A percentile compares a stretch with the other conserved stretches of the same genome.
phyloP scores from a whole-genome alignment of 1,140 invertebrate species.

The Trachymyrmex septentrionalis region DNA sequence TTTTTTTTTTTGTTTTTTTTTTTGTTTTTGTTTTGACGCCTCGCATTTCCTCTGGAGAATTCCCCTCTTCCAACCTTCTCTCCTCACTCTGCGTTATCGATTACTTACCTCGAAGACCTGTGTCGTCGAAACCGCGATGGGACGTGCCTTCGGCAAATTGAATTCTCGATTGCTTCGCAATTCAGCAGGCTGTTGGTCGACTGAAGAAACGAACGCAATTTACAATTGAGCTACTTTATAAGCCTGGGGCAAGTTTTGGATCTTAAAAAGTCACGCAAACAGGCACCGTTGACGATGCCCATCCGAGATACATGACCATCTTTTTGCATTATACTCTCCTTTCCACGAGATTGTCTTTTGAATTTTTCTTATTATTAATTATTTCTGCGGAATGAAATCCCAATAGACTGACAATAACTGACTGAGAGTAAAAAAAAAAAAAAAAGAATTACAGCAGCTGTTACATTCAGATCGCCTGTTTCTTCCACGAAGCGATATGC shows the following conservation, averaged over 20 bases:
- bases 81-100: constrained; percentile 29
- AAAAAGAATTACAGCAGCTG: constrained; percentile 3
- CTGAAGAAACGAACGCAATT: constrained; percentile 7
- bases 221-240: constrained; percentile 8
- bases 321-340: not conserved
- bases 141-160: constrained; percentile 35
- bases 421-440: not conserved
- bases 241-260: not conserved
- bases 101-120: constrained; percentile 29
- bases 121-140: constrained; percentile 20
- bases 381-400: not conserved
- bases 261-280: constrained; percentile 4
- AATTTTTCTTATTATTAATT: not conserved
- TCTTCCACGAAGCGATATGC: not conserved
- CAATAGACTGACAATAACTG: not conserved
- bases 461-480: constrained; percentile 31
- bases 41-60: not conserved
- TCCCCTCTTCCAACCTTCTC: not conserved
- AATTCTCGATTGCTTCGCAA: constrained; percentile 41
- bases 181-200: not conserved
- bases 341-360: not conserved
- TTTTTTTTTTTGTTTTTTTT: no score
- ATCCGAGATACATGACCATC: not conserved
- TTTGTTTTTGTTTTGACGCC: not conserved
- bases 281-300: not conserved